A percentile compares a stretch with the other conserved stretches of the same genome.
These are phyloP conservation scores for Baccha elongata DNA, from an alignment of 2,888 invertebrate species.

Conservation along the genomic window DNA sequence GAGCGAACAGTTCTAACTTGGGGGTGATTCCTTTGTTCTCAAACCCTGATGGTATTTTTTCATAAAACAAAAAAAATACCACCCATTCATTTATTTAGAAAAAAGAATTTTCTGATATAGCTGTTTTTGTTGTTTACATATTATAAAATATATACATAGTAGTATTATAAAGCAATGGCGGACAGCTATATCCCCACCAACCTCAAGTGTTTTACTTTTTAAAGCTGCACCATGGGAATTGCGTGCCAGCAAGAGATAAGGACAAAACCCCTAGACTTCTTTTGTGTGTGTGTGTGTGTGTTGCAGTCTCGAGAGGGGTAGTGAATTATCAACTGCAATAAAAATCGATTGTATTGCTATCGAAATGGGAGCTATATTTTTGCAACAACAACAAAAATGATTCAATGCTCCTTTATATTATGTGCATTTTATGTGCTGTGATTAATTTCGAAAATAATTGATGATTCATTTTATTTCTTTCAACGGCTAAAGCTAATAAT, in stretches of 20 bases:
- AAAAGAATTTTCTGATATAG: conserved; percentile 22
- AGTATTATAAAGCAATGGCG: neutral
- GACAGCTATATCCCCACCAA: conserved; percentile 11
- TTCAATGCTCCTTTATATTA: conserved; percentile 9
- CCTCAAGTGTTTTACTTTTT: conserved; percentile 22
- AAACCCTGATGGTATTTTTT: conserved; percentile 23
- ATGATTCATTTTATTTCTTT: no score
- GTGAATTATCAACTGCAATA: conserved; percentile 19
- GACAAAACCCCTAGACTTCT: neutral
- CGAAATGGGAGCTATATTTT: conserved; percentile 20
- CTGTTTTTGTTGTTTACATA: conserved; percentile 10
- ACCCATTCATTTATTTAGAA: conserved; percentile 22
- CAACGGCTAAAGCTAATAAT: no score
- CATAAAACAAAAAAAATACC: neutral
- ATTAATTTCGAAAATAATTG: conserved; percentile 12
- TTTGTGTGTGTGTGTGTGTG: no score
- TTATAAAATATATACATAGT: neutral
- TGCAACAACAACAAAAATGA: neutral
- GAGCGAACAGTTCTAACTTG: conserved; percentile 14
- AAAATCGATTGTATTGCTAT: conserved; percentile 22
- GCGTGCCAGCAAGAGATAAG: conserved; percentile 26
- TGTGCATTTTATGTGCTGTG: conserved; percentile 9
- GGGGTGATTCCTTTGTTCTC: conserved; percentile 23
- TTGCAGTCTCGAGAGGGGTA: conserved; percentile 12
- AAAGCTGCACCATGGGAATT: conserved; percentile 25